Percentiles rank a stretch among this genome's conserved stretches.
These are phyloP conservation scores for Batillaria attramentaria DNA, from an alignment of 1,140 invertebrate species.

Conservation along the genomic window DNA sequence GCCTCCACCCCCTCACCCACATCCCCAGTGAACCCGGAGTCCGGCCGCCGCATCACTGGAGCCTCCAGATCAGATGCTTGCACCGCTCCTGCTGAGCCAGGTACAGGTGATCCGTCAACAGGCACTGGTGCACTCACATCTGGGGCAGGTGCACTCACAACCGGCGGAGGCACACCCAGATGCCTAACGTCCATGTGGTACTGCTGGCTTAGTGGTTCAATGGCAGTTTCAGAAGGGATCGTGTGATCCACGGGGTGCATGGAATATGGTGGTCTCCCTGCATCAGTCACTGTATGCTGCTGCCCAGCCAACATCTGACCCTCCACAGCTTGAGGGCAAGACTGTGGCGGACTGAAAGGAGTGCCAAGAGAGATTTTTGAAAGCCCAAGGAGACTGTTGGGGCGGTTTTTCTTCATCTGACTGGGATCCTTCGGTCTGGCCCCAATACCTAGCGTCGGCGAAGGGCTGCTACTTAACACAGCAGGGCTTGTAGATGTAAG, in stretches of 20 bases:
- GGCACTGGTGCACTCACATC: not conserved
- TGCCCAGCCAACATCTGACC: not conserved
- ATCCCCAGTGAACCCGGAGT: constrained; percentile 17
- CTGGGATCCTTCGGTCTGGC: constrained; percentile 56
- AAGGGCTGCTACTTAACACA: not conserved
- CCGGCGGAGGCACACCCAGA: not conserved
- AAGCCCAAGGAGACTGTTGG: constrained; percentile 58
- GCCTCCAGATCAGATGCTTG: constrained; percentile 9
- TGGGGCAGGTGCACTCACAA: constrained; percentile 14
- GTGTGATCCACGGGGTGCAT: not conserved
- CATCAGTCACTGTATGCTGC: not conserved
- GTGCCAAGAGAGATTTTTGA: constrained; percentile 50
- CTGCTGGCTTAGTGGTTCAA: not conserved
- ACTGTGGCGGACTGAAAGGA: constrained; percentile 24
- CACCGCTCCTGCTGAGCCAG: constrained; percentile 4
- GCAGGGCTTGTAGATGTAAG: not conserved
- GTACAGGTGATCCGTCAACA: not conserved
- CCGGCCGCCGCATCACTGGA: constrained; percentile 35
- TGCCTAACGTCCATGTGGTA: not conserved
- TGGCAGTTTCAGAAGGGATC: no score
- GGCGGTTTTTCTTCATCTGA: constrained; percentile 46
- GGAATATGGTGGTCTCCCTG: not conserved
- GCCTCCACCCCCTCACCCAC: constrained; percentile 18
- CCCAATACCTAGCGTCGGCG: constrained; percentile 38
- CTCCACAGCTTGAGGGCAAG: not conserved